A percentile compares a stretch with the other conserved stretches of the same genome.
Conservation (phyloP, 2,113 vertebrate species). For the Fulmarus glacialis region DNA sequence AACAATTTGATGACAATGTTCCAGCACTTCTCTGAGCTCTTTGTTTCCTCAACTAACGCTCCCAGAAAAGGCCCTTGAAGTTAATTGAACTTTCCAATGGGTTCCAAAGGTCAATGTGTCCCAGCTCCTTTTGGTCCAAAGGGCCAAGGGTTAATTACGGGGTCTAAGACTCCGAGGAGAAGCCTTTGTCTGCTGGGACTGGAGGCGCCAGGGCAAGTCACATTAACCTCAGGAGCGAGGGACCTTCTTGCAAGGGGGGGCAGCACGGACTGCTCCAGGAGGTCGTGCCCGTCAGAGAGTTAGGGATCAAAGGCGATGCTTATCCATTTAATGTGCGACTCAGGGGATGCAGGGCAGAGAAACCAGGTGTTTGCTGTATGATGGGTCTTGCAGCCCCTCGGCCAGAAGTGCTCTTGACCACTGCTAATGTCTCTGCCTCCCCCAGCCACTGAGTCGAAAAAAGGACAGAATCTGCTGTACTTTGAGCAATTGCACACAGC, state of each 20-base stretch:
- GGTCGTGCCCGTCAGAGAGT: background rate
- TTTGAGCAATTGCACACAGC: slow-evolving; percentile 35
- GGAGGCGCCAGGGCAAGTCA: background rate
- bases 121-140: background rate
- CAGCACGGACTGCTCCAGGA: background rate
- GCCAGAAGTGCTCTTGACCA: background rate
- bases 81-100: background rate
- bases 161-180: background rate
- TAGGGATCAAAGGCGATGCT: background rate
- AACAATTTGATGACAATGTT: slow-evolving; percentile 36
- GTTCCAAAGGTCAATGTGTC: background rate
- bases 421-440: background rate
- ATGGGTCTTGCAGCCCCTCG: background rate
- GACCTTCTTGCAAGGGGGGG: background rate
- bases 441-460: background rate
- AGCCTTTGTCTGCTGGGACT: background rate
- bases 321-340: background rate
- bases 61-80: background rate
- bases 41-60: background rate
- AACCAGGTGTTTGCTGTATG: background rate
- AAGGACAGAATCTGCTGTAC: slow-evolving; percentile 19
- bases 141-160: background rate
- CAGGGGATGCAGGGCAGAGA: background rate
- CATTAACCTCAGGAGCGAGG: background rate
- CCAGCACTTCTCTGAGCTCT: background rate